Base-by-base conservation (phyloP, 35 echinoderm and acorn worm genomes). In the Lytechinus variegatus region DNA sequence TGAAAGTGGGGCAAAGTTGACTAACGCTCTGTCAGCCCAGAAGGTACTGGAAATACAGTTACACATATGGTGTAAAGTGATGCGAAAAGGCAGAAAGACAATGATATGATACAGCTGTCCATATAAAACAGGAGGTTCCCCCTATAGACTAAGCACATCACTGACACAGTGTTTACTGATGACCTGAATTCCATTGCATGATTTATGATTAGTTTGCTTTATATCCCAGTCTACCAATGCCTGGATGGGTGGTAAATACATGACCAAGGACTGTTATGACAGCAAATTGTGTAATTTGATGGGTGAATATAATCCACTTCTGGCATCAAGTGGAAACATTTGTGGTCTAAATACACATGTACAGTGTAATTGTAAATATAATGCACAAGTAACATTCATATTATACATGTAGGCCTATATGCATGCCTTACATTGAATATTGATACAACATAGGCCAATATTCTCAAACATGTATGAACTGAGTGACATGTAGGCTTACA, bases 281-380 rank as follows among this genome's bases (percentile, higher is more conserved):
- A 79, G 66, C 66, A 79, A n/a, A 79, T 79, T 79, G n/a, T 79
- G 66, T 24, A 79, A 79, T 79, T 79, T 79, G 66, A 79, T 79
- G 66, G 66, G 66, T 7, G n/a, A 79, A 19, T 24, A 2, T 24
- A 79, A 79, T 79, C 10, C 57, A 60, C 57, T 60, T 60, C 10
- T 60, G 10, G 10, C 6, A 9, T 10, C 57, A 60, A 60, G 33
- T 44, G 33, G 33, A 44, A 44, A 44, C 33, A 44, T 44, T 44
- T 60, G 57, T 60, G 57, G 57, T 60, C 57, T 3, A 60, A 58
- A 60, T 60, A 60, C n/a, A n/a, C n/a, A n/a, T n/a, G n/a, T n/a
- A n/a, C n/a, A n/a, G n/a, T 60, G 57, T 60, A 60, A 10, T 10
- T 60, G 56, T 58, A 58, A 13, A 10, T 58, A 58, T 12, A 16